Evolutionary conservation across 2,113 vertebrate genomes (phyloP), one percentile per base, ranked within the genome.

Genomic region (Odocoileus hemionus): DNA sequence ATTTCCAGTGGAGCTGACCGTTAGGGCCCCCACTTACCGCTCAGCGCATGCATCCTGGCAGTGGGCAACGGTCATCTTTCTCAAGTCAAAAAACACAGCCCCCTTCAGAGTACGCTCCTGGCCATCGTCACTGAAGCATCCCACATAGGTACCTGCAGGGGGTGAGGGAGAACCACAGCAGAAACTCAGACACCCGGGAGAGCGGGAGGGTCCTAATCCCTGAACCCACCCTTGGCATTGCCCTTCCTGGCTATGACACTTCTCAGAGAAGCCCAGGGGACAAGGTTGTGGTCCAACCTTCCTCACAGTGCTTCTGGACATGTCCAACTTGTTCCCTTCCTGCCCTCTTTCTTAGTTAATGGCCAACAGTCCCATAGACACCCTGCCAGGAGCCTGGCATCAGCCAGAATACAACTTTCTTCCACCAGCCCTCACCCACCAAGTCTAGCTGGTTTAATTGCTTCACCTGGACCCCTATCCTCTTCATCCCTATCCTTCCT

Each of bases 11-110:
- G 30, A 33, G 23, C 0, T 30, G 67, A 54, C 13, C 5, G 64
- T 84, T 58, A 0, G 33, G 30, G 43, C 5, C 33, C 70, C 15
- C 91, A 86, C 99, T 99, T 99, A 99, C 99, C 99, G 99, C 98
- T 99, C 99, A 0, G 99, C 99, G 96, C 99, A 99, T 61, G 99
- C 99, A 79, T 99, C 99, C 95, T 99, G 99, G 98, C 99, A 99
- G 98, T 99, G 99, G 90, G 99, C 97, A 74, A 99, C 98, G 3
- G 99, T 99, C 99, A 99, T 99, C 99, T 99, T 99, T 58, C 99
- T 99, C 97, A 99, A 98, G 98, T 99, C 99, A n/a, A 99, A 99
- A 94, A 99, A 99, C 97, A 99, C 99, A 0, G 99, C 99, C 86
- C 99, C 99, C 96, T 99, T 99, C 97, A 99, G 98, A 0, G 99